Evolutionary conservation across 1,140 invertebrate species (phyloP).

Genomic region (Trachymyrmex cornetzi): DNA sequence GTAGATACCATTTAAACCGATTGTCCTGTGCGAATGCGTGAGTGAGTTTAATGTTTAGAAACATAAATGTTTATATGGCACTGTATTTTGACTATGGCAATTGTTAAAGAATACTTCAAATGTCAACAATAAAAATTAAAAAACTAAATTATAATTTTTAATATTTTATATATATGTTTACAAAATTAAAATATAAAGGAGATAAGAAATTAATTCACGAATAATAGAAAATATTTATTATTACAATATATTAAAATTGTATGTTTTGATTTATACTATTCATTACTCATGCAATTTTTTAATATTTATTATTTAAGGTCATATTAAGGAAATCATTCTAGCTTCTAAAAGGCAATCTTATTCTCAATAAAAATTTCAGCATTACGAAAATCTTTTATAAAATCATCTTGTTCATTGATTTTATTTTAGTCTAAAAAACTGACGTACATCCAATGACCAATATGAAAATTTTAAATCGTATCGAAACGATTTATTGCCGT

Average conservation of each 20-base stretch:
- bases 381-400: background rate
- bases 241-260: background rate
- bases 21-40: slow-evolving; percentile 18
- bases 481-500: background rate
- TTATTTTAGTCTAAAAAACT: background rate
- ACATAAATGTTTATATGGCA: background rate
- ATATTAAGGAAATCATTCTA: background rate
- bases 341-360: background rate
- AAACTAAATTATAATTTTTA: background rate
- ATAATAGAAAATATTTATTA: background rate
- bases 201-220: background rate
- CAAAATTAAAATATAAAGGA: background rate
- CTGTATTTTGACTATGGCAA: background rate
- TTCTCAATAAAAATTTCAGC: background rate
- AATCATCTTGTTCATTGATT: background rate
- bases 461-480: background rate
- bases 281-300: background rate
- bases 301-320: background rate
- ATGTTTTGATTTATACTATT: background rate
- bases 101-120: background rate
- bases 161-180: no score
- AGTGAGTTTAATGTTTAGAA: slow-evolving; percentile 1
- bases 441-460: background rate
- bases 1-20: slow-evolving; percentile 66
- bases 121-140: background rate